Evolutionary conservation across 2,888 invertebrate genomes (phyloP).

Genomic region (Oscheius sp.): DNA sequence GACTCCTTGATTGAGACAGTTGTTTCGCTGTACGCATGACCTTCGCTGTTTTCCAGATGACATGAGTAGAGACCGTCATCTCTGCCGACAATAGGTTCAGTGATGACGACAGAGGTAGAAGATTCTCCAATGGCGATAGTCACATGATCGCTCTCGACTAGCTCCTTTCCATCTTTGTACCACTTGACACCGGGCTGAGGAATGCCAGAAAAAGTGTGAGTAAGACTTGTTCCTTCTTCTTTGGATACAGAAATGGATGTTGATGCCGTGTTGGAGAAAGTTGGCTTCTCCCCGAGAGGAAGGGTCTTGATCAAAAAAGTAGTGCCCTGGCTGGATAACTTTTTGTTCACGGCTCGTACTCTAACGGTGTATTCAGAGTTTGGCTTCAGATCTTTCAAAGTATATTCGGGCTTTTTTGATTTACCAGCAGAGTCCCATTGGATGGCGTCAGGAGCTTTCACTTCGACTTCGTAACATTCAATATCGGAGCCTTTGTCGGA

Average conservation of each 20-base stretch:
- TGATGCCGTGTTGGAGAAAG: constrained; percentile 40
- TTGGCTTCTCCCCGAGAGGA: constrained; percentile 45
- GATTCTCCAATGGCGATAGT: constrained; percentile 38
- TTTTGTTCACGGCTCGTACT: constrained; percentile 51
- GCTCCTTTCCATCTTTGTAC: constrained; percentile 68
- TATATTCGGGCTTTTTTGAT: constrained; percentile 41
- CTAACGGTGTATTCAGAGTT: constrained; percentile 63
- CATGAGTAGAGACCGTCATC: constrained; percentile 74
- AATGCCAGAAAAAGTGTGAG: constrained; percentile 48
- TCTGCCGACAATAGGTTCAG: constrained; percentile 65
- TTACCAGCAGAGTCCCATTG: constrained; percentile 47
- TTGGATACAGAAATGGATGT: constrained; percentile 41
- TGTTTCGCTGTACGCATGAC: constrained; percentile 63
- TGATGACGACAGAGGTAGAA: constrained; percentile 69
- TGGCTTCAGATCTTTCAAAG: constrained; percentile 45
- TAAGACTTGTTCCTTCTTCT: constrained; percentile 54
- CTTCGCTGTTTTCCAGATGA: constrained; percentile 74
- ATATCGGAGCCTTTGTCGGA: constrained; percentile 39
- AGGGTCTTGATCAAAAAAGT: constrained; percentile 47
- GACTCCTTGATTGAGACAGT: constrained; percentile 43
- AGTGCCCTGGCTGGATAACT: constrained; percentile 38
- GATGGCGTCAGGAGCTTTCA: constrained; percentile 55
- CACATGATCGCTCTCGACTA: constrained; percentile 62
- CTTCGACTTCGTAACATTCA: constrained; percentile 54
- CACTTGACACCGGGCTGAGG: constrained; percentile 66